A percentile compares a stretch with the other conserved stretches of the same genome.
Conservation (phyloP, 1,140 invertebrate species). For the Melipona quadrifasciata region DNA sequence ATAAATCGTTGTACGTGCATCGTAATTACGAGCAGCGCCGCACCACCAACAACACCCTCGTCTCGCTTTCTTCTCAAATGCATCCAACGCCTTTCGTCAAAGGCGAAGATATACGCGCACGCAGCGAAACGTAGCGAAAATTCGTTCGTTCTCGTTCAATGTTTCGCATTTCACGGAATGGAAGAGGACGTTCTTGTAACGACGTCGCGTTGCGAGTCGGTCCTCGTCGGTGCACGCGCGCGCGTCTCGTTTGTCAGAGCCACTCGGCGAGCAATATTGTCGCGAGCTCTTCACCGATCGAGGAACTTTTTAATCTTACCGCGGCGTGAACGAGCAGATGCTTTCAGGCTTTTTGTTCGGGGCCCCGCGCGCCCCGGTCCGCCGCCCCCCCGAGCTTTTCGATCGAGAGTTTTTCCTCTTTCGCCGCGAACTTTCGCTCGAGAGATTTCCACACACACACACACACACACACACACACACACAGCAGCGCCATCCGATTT, state of each 20-base stretch:
- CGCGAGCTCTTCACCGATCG: slow-evolving; percentile 22
- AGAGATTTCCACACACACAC: slow-evolving; percentile 30
- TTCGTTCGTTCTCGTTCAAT: background rate
- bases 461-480: no score
- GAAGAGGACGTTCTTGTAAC: background rate
- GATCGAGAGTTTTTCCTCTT: slow-evolving; percentile 31
- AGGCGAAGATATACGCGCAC: no score
- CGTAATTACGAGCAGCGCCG: background rate
- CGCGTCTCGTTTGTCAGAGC: slow-evolving; percentile 13
- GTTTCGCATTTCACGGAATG: background rate
- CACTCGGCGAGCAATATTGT: slow-evolving; percentile 54
- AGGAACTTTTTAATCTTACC: slow-evolving; percentile 65
- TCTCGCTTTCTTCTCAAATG: background rate
- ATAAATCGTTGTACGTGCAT: no score
- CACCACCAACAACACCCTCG: background rate
- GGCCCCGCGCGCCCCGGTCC: background rate
- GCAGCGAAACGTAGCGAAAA: background rate
- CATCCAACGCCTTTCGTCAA: background rate
- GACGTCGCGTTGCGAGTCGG: slow-evolving; percentile 7
- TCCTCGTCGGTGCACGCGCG: background rate
- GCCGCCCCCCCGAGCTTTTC: background rate
- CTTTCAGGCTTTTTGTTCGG: slow-evolving; percentile 50
- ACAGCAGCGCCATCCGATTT: slow-evolving; percentile 20
- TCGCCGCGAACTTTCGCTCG: slow-evolving; percentile 32
- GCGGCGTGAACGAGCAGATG: slow-evolving; percentile 56